Evolutionary conservation across 2,113 vertebrate species (phyloP), one percentile per base, ranked within the genome.

Genomic region (Colaptes auratus): DNA sequence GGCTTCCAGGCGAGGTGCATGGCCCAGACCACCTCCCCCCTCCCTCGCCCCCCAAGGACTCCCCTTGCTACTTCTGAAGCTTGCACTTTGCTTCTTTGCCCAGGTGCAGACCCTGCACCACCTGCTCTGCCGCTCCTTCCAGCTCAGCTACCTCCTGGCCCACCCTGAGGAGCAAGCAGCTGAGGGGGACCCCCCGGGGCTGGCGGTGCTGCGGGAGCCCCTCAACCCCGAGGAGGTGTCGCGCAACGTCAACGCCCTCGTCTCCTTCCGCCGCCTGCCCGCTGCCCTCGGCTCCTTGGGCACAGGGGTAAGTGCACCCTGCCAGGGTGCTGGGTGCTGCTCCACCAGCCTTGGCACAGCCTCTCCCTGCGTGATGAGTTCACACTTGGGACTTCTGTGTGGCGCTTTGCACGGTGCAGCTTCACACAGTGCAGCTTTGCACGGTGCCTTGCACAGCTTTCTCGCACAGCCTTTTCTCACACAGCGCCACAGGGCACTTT

Each of bases 101-200:
- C 55, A 99, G 99, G 98, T 98, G 52, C 98, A 99, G 96, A 98
- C 98, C 87, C 96, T 99, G 97, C 98, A 99, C 94, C 97, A 99
- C 95, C 95, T 99, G 92, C 98, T 99, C 58, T 99, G 99, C 97
- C 99, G 99, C 78, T 99, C 98, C 95, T 99, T 99, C 98, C 99
- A 99, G 98, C 97, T 99, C 13, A 96, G 93, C 21, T 98, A 99
- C 95, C 95, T 99, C 53, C 91, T 98, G 87, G 98, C 97, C 20
- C 99, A 99, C 81, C 99, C 99, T 2, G 98, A 99, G 64, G 93
- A 97, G 39, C 98, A 98, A 44, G 98, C 90, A 7, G 94, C 90
- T 0, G 92, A 69, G 8, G 96, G 95, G 67, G 82, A 90, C 2
- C 63, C 65, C 15, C 84, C 3, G 27, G 93, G 59, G 18, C 11